phyloP scores from a whole-genome alignment of 2,797 vertebrate species.

The Lepilemur septentrionalis region DNA sequence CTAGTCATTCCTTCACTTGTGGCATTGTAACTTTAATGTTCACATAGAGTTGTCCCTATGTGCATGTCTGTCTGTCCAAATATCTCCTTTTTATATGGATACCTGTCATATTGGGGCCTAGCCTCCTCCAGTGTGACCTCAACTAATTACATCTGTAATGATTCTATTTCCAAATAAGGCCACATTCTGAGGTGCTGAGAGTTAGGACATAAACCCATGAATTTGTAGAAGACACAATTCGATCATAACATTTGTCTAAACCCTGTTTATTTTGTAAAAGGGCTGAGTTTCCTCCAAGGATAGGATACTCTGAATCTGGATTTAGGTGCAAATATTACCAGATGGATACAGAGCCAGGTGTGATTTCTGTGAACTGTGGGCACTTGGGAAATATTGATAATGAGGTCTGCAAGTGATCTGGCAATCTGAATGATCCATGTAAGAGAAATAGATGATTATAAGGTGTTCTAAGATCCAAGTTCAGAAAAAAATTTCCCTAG shows the following conservation, averaged over 20 bases:
- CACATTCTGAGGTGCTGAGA: background rate
- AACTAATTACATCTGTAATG: background rate
- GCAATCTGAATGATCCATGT: background rate
- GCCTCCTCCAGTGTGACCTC: background rate
- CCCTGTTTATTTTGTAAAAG: background rate
- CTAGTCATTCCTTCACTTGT: background rate
- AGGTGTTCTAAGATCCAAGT: background rate
- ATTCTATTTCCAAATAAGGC: background rate
- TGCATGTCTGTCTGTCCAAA: background rate
- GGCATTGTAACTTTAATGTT: background rate
- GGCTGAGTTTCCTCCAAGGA: background rate
- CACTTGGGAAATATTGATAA: background rate
- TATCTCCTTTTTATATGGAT: background rate
- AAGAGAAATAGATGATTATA: background rate
- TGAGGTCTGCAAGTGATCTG: background rate
- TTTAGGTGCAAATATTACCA: background rate
- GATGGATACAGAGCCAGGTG: background rate
- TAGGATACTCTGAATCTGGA: background rate
- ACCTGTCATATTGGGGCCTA: background rate
- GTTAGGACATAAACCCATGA: background rate
- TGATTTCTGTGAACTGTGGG: background rate
- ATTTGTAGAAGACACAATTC: background rate
- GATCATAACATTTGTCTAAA: background rate
- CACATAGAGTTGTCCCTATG: background rate
- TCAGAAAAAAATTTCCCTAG: constrained; percentile 11